Evolutionary conservation across 2,797 vertebrate genomes (phyloP).

Genomic region (Adrianichthys oophorus): DNA sequence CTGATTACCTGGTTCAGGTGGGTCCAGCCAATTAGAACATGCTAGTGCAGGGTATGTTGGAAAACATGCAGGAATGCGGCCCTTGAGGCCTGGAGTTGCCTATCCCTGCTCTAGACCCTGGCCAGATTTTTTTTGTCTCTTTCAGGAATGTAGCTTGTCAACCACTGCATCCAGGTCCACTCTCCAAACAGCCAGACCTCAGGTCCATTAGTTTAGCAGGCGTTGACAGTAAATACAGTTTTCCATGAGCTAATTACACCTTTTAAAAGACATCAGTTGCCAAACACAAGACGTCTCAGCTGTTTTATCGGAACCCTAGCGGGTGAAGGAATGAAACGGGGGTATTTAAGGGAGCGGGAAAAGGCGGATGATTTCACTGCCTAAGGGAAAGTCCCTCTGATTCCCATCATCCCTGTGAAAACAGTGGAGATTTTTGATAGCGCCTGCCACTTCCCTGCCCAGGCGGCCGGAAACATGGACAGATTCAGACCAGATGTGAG

Average conservation of each 20-base stretch:
- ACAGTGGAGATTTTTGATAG: constrained; percentile 80
- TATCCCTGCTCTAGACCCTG: too few relatives aligned
- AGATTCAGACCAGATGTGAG: constrained; percentile 82
- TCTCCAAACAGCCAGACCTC: constrained; percentile 64
- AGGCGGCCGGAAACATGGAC: constrained; percentile 75
- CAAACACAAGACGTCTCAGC: constrained; percentile 75
- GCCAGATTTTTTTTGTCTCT: constrained; percentile 15
- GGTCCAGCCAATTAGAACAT: too few relatives aligned
- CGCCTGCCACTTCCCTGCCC: constrained; percentile 78
- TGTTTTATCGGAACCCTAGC: constrained; percentile 73
- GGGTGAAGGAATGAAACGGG: constrained; percentile 67
- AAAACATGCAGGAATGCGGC: too few relatives aligned
- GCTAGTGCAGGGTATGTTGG: too few relatives aligned
- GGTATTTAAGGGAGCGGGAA: constrained; percentile 79
- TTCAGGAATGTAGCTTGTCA: constrained; percentile 48
- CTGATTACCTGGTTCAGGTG: too few relatives aligned
- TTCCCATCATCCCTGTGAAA: constrained; percentile 80
- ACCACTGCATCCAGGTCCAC: constrained; percentile 60
- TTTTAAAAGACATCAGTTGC: constrained; percentile 69
- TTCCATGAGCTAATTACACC: constrained; percentile 72
- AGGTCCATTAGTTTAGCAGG: constrained; percentile 64
- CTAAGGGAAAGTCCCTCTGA: constrained; percentile 81
- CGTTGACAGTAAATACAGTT: constrained; percentile 73
- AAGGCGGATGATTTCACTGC: constrained; percentile 78
- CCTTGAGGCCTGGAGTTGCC: too few relatives aligned